phyloP scores from a whole-genome alignment of 2,888 invertebrate species.

The Drosophila kuntzei region DNA sequence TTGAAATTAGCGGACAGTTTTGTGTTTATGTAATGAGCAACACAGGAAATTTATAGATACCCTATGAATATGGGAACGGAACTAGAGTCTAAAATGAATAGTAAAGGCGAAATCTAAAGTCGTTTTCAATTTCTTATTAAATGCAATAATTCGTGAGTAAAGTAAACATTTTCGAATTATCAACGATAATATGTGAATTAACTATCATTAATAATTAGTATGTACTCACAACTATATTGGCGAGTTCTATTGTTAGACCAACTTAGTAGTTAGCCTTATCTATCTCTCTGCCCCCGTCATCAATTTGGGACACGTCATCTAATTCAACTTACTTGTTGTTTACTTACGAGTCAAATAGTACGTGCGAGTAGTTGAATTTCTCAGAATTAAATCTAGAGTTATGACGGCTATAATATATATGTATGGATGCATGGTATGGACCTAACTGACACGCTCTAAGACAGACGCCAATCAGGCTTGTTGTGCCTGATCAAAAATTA shows the following conservation, averaged over 20 bases:
- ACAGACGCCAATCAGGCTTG: constrained; percentile 10
- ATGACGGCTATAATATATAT: background rate
- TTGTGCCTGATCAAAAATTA: constrained; percentile 1
- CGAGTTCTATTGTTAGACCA: constrained; percentile 2
- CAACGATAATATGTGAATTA: constrained; percentile 18
- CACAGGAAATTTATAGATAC: background rate
- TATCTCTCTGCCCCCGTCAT: constrained; percentile 1
- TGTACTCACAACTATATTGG: constrained; percentile 1
- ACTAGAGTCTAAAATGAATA: background rate
- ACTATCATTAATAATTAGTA: background rate
- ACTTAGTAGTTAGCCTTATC: constrained; percentile 18
- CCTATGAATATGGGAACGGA: background rate
- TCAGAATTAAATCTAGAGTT: constrained; percentile 1
- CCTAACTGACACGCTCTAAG: background rate
- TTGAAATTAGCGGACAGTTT: constrained; percentile 32
- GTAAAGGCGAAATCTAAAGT: background rate
- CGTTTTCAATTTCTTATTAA: constrained; percentile 2
- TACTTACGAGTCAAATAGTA: constrained; percentile 17
- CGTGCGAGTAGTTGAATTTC: constrained; percentile 1
- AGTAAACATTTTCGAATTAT: constrained; percentile 20
- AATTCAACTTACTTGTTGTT: constrained; percentile 13
- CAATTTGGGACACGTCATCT: constrained; percentile 22
- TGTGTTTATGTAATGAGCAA: background rate
- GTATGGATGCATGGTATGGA: background rate
- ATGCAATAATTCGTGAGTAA: constrained; percentile 9